Evolutionary conservation across 2,888 invertebrate genomes (phyloP).

Genomic region (Conus canariensis): DNA sequence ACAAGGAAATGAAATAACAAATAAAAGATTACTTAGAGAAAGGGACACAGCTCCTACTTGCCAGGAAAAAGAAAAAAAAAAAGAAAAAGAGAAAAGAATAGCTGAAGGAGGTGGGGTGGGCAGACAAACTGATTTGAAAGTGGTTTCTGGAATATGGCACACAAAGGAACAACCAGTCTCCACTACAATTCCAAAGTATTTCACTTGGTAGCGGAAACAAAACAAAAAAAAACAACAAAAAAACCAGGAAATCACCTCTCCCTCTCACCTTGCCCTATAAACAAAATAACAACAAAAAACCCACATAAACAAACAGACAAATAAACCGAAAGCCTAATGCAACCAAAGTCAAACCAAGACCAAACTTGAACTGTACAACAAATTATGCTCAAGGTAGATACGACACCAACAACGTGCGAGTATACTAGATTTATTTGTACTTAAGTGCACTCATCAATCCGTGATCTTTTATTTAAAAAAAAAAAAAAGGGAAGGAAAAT

Average conservation of each 20-base stretch:
- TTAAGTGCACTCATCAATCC: not conserved
- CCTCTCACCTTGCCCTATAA: not conserved
- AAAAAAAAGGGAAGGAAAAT: conserved; percentile 2
- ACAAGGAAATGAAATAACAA: no score
- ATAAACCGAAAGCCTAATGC: not conserved
- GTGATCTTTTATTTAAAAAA: not conserved
- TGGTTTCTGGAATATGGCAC: no score
- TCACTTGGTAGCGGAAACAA: no score
- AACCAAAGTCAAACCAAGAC: not conserved
- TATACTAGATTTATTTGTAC: not conserved
- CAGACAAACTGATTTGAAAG: no score
- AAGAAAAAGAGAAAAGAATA: no score
- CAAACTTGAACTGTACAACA: conserved; percentile 6
- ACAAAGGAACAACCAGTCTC: no score
- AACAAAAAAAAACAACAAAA: no score
- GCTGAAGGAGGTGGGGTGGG: no score
- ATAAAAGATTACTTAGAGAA: no score
- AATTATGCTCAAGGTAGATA: not conserved
- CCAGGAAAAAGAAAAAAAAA: no score
- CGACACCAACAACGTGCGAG: not conserved
- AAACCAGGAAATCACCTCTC: not conserved
- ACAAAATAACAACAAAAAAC: not conserved
- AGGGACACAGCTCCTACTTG: no score
- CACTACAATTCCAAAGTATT: no score
- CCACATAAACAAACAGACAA: not conserved